Evolutionary conservation across 2,113 vertebrate species (phyloP), one percentile per base, ranked within the genome.

Genomic region (Notothenia rossii): DNA sequence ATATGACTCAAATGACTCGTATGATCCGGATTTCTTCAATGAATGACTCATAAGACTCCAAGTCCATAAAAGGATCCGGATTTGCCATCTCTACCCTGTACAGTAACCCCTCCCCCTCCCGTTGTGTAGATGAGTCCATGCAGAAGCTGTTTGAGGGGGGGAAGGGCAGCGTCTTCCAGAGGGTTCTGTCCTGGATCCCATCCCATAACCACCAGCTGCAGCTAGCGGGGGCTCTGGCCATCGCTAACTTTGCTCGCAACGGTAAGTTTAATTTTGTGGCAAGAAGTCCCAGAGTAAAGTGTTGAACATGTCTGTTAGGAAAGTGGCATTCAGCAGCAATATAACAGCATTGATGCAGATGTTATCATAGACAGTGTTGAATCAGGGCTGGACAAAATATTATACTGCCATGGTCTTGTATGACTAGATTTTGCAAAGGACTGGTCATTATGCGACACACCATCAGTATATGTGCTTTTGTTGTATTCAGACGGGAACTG

Each of bases 61-160:
- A 22, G 1, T 22, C 22, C 22, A 22, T 22, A 22, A 22, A 22
- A 22, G 22, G 22, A 22, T 22, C 22, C 22, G 22, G 22, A 22
- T 22, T 22, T 22, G 22, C 22, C 22, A 22, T 22, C 22, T 22
- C 22, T 22, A 22, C 22, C 4, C 4, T 17, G 45, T 10, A 3
- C 46, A 33, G 6, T 81, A 22, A 63, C 48, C 18, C 1, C 12
- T 85, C 50, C 78, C 17, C 15, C 8, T 0, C 53, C 40, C 55
- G 72, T 45, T 22, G 10, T 65, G 9, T 14, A 99, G 98, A 99
- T 86, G 98, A 99, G 91, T 99, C 98, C 82, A 99, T 99, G 98
- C 98, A 99, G 93, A 99, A 98, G 91, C 94, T 99, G 86, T 99
- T 98, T 90, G 98, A 99, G 92, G 97, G 97, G 64, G 98, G 98